Evolutionary conservation across 30 jellyfish, hydroid and myxozoan genomes (phyloP), one percentile per base, ranked within the genome.

Genomic region (Clytia hemisphaerica): DNA sequence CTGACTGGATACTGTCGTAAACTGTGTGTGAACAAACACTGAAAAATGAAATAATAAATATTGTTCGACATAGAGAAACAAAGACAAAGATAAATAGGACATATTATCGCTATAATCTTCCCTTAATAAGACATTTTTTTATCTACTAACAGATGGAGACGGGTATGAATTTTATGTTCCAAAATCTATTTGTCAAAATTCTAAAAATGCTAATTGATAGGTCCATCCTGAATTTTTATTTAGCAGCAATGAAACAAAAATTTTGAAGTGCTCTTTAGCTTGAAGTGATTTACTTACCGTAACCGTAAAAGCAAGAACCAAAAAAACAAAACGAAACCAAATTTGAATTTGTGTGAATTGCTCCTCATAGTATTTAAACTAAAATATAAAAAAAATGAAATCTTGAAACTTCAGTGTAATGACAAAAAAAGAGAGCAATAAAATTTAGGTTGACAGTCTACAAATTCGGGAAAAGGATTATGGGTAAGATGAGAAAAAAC

Each of bases 341-440:
- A 91, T 91, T 53, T 91, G 96, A 38, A 91, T 91, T 49, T 91
- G 99, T 4, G 99, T 91, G 82, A 91, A 91, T 37, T 91, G 96
- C 10, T 94, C 93, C 38, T 76, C 92, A 79, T 72, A 91, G 60
- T 82, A 91, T 35, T 77, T 78, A 81, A 91, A 82, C 97, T 87
- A 64, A 67, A 79, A 76, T 12, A 38, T 21, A 35, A 28, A 36
- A 40, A 27, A 58, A 4, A 51, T 51, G 21, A 10, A 51, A 14
- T 51, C n/a, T 14, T 21, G 22, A 15, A 7, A 50, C 6, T 7
- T 7, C 14, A 50, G 65, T 7, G 22, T 7, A 28, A 28, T n/a
- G n/a, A n/a, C n/a, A n/a, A n/a, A n/a, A n/a, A n/a, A n/a, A n/a
- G n/a, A n/a, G n/a, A n/a, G n/a, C n/a, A n/a, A n/a, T n/a, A n/a